Base-by-base conservation (phyloP, 2,113 vertebrate species). In the Thunnus thynnus region DNA sequence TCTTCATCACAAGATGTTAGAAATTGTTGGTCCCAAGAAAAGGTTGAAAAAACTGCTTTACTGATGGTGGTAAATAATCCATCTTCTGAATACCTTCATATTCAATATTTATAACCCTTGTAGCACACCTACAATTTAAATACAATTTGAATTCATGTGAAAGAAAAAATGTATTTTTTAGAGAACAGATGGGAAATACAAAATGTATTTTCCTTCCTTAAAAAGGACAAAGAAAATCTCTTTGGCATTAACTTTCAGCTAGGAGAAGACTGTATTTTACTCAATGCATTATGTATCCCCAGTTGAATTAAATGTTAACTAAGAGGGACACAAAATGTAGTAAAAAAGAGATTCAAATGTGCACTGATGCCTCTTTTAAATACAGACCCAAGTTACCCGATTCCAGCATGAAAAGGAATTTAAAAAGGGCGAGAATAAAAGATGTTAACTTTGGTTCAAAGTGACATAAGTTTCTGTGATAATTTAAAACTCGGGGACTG, bases 391-490 rank as follows among this genome's bases (percentile, higher is more conserved):
- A 55, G 18, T 51, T 71, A 13, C 41, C 10, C 10, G 65, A 67
- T 81, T 61, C 54, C 8, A 16, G 11, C 27, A 44, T 72, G 51
- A 78, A 55, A 84, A 44, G 18, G 14, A 78, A 76, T 67, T 30
- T 41, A 20, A 58, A 76, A 8, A 73, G 18, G 25, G 51, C n/a
- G 10, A 48, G 27, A 75, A 86, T 51, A 70, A 55, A 78, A 57
- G 5, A 73, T 70, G 36, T 46, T 65, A 69, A 76, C n/a, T 86
- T 78, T 52, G 22, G 25, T 83, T 82, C n/a, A 80, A 84, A 69
- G 72, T 71, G 27, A 75, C 68, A 80, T 71, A 69, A 20, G 9
- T 82, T 78, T 66, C 32, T 75, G 60, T 60, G 66, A 80, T 83
- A 41, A 81, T 81, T 76, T 20, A 61, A 76, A 72, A 60, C 72